Evolutionary conservation across 1,140 invertebrate species (phyloP), one percentile per base, ranked within the genome.

Genomic region (Drosophila grimshawi): DNA sequence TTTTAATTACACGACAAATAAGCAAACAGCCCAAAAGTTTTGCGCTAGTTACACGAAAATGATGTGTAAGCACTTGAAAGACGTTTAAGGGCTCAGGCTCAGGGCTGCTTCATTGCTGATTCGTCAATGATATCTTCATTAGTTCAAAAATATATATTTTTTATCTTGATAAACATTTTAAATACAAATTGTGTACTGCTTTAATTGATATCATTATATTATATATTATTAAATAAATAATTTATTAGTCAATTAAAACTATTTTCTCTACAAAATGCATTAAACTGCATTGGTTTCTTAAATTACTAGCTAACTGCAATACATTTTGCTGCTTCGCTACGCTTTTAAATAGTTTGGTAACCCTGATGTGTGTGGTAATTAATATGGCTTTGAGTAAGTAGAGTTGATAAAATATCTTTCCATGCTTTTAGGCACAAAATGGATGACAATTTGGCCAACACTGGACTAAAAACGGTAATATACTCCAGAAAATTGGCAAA

Each of bases 1-100:
- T 86, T 86, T 86, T 86, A 86, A 86, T 86, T 86, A 86, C 83
- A 76, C 71, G 79, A 86, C 79, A 86, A 86, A 86, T 78, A 86
- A 86, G 81, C 75, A 86, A 86, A 86, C 78, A 86, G 68, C 63
- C 68, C 64, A 73, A 79, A 85, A 86, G 68, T 55, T 88, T 86
- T 82, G 67, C 53, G 39, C 35, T 57, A 32, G 39, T 68, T 52
- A 61, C 45, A 27, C 65, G 65, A 41, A 29, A 37, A 48, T n/a
- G 33, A 19, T 56, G 63, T 49, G 64, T 59, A 48, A 37, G 41
- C 11, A 30, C 41, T 65, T n/a, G n/a, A 45, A 65, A 5, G 10
- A 29, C 32, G 3, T 30, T 43, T 49, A 19, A 27, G 27, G n/a
- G 48, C 19, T 67, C 19, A 19, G 19, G 19, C 19, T 60, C 30